Evolutionary conservation across 2,113 vertebrate species (phyloP).

Genomic region (Jaculus jaculus): DNA sequence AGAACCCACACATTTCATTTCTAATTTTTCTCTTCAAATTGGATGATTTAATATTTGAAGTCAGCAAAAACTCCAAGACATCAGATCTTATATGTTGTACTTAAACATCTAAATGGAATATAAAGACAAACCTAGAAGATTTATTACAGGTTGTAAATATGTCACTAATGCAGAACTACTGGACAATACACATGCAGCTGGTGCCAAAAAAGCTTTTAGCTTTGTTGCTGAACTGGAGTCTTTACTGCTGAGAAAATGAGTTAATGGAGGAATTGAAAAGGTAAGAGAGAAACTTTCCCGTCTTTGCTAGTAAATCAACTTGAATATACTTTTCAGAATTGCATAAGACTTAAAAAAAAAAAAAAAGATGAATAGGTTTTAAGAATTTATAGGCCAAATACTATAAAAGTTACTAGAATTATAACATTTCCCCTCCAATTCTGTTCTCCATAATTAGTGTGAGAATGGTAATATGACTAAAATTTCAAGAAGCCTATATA

Average conservation of each 20-base stretch:
- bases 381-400: slow-evolving; percentile 84
- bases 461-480: slow-evolving; percentile 33
- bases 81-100: slow-evolving; percentile 79
- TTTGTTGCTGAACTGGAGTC: slow-evolving; percentile 90
- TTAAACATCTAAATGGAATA: slow-evolving; percentile 87
- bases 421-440: slow-evolving; percentile 75
- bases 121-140: slow-evolving; percentile 88
- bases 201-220: slow-evolving; percentile 94
- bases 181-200: slow-evolving; percentile 87
- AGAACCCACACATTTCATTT: slow-evolving; percentile 78
- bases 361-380: slow-evolving; percentile 84
- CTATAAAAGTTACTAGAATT: slow-evolving; percentile 80
- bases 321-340: slow-evolving; percentile 84
- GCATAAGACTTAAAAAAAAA: slow-evolving; percentile 81
- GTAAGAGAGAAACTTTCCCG: slow-evolving; percentile 83
- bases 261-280: slow-evolving; percentile 87
- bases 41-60: slow-evolving; percentile 85
- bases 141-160: slow-evolving; percentile 89
- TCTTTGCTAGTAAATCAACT: slow-evolving; percentile 88
- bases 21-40: slow-evolving; percentile 80
- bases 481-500: slow-evolving; percentile 52
- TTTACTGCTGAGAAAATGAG: slow-evolving; percentile 92
- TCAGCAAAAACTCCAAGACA: slow-evolving; percentile 88
- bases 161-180: slow-evolving; percentile 90
- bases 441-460: slow-evolving; percentile 64